Base-by-base conservation (phyloP, 2,797 vertebrate species). In the Caiman crocodilus region DNA sequence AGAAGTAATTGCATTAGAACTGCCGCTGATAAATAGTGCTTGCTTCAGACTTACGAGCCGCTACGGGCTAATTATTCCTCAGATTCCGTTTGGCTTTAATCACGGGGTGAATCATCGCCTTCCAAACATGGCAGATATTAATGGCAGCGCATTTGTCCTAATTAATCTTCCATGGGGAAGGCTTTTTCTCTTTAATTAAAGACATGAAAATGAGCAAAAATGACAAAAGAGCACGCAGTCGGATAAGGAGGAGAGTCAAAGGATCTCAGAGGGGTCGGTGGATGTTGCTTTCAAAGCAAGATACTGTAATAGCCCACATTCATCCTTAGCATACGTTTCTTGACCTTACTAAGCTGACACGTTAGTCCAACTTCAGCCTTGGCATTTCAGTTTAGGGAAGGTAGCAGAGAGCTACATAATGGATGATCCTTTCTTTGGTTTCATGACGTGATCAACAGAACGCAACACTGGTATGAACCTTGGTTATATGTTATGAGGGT, bases 61-160 rank as follows among this genome's bases (percentile, higher is more conserved):
- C 97, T 95, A 97, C 97, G 93, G 95, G 97, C 97, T 98, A 98
- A 98, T 99, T 98, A 98, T 98, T 98, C 97, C 97, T 97, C 85
- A 97, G 96, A 97, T 97, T 95, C 96, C 94, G 84, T 97, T 97
- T 97, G 96, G 95, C 97, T 98, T 98, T 98, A 98, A 98, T 98
- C 98, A 98, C 97, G 98, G 98, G 98, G 97, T 98, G 98, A 98
- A 97, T 98, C 98, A 97, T 97, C 97, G 98, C 97, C 96, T 95
- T 98, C 98, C 96, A 98, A 98, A 98, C 95, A 91, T 88, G 94
- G 96, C 97, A 95, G 96, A 91, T 96, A 95, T 97, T 98, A 98
- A 92, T 97, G 95, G 97, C 87, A 97, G 84, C 96, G 92, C 94
- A 97, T 94, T 97, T 94, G 85, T 96, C 96, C 96, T 91, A 95